Conservation (phyloP, 2,113 vertebrate genomes). For the Ptilonorhynchus violaceus region DNA sequence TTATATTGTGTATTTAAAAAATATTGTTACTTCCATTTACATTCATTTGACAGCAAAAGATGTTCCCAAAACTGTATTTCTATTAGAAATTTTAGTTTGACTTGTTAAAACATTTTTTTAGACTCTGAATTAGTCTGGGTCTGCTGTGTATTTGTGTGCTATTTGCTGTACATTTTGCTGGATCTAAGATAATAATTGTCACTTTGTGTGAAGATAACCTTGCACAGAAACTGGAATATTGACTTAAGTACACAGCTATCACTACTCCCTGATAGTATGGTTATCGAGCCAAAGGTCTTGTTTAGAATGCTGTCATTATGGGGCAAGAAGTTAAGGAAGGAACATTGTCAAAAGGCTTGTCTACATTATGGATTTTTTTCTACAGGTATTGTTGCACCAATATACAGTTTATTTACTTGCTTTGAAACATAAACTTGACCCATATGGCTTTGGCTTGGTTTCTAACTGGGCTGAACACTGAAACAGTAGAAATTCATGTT, state of each 20-base stretch:
- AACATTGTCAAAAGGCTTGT: not conserved
- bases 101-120: not conserved
- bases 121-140: not conserved
- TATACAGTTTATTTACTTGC: not conserved
- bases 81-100: not conserved
- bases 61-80: not conserved
- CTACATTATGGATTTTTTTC: not conserved
- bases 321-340: not conserved
- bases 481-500: not conserved
- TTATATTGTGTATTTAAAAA: not conserved
- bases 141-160: not conserved
- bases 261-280: not conserved
- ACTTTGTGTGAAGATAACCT: not conserved
- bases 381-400: not conserved
- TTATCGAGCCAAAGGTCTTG: not conserved
- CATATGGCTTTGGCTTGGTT: not conserved
- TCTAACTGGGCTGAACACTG: not conserved
- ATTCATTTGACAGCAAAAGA: not conserved
- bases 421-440: not conserved
- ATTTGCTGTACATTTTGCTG: not conserved
- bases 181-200: not conserved
- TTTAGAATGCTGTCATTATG: not conserved
- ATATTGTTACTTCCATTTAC: not conserved
- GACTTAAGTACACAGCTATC: not conserved
- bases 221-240: not conserved